Percentiles rank a stretch among this genome's conserved stretches.
Conservation (phyloP, 2,888 invertebrate genomes). For the Temnothorax unifasciatus region DNA sequence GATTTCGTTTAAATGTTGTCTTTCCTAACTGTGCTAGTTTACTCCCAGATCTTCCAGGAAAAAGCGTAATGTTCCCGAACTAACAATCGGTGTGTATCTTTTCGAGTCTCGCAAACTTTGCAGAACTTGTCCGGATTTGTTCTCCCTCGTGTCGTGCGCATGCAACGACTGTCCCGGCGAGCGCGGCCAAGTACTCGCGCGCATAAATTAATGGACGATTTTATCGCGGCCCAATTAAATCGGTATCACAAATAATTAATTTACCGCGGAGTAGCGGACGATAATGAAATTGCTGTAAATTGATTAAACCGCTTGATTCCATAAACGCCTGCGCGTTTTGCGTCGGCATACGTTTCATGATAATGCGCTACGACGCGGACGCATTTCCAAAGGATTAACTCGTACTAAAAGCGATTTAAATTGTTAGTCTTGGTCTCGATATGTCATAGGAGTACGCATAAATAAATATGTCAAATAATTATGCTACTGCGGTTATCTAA, state of each 20-base stretch:
- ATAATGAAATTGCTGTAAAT: conserved; percentile 55
- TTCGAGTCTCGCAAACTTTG: neutral
- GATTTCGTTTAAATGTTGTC: neutral
- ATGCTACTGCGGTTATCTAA: conserved; percentile 12
- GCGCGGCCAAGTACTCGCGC: neutral
- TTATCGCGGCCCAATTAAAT: conserved; percentile 51
- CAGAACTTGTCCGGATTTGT: neutral
- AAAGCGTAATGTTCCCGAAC: neutral
- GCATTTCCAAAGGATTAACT: conserved; percentile 45
- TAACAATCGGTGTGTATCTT: conserved; percentile 5
- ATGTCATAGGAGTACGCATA: neutral
- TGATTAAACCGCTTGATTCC: conserved; percentile 47
- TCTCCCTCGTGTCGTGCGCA: neutral
- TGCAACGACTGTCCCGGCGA: neutral
- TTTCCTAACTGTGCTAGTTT: conserved; percentile 1
- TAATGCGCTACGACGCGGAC: conserved; percentile 37
- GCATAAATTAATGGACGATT: conserved; percentile 41
- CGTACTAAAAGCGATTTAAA: conserved; percentile 42
- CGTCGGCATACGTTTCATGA: conserved; percentile 31
- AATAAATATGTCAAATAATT: conserved; percentile 16
- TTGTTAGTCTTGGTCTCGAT: conserved; percentile 33
- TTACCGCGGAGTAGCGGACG: conserved; percentile 43
- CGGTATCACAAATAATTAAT: conserved; percentile 50
- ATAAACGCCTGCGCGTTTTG: conserved; percentile 39
- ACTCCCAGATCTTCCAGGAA: neutral